Evolutionary conservation across 2,113 vertebrate genomes (phyloP).

Genomic region (Planiliza haematocheilus): DNA sequence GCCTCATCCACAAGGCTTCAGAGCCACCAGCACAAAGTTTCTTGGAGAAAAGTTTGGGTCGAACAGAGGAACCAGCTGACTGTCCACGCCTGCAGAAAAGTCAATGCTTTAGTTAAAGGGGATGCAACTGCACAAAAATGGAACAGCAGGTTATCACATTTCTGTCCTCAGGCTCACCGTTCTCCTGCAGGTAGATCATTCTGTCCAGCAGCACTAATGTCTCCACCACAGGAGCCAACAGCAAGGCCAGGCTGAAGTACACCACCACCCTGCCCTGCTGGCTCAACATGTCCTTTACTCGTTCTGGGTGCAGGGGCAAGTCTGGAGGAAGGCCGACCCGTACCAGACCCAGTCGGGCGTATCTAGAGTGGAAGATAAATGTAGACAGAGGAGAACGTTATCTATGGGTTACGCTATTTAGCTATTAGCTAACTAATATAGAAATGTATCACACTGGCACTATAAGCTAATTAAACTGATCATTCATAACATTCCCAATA

Average conservation of each 20-base stretch:
- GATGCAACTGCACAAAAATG: not conserved
- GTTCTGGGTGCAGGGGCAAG: constrained; percentile 64
- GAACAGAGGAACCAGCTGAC: constrained; percentile 90
- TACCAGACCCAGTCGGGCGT: constrained; percentile 85
- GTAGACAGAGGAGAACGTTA: not conserved
- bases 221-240: constrained; percentile 91
- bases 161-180: constrained; percentile 75
- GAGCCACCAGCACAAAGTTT: constrained; percentile 91
- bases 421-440: too few species aligned
- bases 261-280: constrained; percentile 89
- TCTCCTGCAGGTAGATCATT: constrained; percentile 92
- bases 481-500: too few species aligned
- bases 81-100: constrained; percentile 84
- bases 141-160: not conserved
- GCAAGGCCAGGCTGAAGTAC: constrained; percentile 89
- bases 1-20: constrained; percentile 53
- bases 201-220: constrained; percentile 92
- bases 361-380: constrained; percentile 76
- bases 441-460: too few species aligned
- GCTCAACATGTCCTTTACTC: constrained; percentile 79
- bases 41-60: constrained; percentile 89
- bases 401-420: too few species aligned
- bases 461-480: too few species aligned
- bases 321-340: constrained; percentile 85
- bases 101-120: not conserved